These are phyloP conservation scores for Oscarella lobularis DNA, from an alignment of 37 sponge, comb jelly and placozoan species.

Conservation along the genomic window DNA sequence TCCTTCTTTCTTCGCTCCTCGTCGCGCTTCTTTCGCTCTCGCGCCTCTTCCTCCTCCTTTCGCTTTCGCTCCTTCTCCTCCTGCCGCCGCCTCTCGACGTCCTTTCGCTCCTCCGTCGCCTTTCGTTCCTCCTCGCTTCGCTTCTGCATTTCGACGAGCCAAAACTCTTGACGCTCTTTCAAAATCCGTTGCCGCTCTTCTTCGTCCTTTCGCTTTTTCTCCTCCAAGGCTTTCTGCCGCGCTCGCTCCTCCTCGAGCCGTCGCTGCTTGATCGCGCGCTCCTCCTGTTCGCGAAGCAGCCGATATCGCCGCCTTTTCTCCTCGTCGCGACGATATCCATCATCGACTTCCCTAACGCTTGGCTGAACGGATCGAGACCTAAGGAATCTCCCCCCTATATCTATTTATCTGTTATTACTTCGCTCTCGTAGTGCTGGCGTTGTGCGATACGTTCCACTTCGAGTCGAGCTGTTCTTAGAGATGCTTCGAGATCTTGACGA, in stretches of 20 bases:
- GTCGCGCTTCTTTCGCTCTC: neutral
- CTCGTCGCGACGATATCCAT: too few species aligned
- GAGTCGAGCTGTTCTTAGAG: neutral
- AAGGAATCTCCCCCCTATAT: too few species aligned
- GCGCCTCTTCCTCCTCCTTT: neutral
- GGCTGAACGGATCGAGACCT: too few species aligned
- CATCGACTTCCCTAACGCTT: too few species aligned
- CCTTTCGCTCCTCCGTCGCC: neutral
- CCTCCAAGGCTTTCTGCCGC: conserved; percentile 25
- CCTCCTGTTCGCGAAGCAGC: neutral
- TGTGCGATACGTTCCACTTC: too few species aligned
- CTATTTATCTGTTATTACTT: too few species aligned
- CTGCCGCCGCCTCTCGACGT: neutral
- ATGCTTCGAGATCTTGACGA: neutral
- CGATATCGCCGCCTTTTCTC: conserved; percentile 14
- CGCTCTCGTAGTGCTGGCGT: too few species aligned
- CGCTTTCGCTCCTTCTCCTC: neutral
- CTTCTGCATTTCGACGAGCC: neutral
- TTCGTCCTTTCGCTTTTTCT: conserved; percentile 29
- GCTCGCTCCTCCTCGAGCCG: neutral
- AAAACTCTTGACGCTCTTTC: neutral
- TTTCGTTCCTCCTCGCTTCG: neutral
- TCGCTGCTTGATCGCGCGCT: neutral
- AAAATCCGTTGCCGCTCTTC: conserved; percentile 35
- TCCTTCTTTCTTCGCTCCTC: neutral